Base-by-base conservation (phyloP, 2,113 vertebrate genomes). In the Eudyptes chrysolophus region DNA sequence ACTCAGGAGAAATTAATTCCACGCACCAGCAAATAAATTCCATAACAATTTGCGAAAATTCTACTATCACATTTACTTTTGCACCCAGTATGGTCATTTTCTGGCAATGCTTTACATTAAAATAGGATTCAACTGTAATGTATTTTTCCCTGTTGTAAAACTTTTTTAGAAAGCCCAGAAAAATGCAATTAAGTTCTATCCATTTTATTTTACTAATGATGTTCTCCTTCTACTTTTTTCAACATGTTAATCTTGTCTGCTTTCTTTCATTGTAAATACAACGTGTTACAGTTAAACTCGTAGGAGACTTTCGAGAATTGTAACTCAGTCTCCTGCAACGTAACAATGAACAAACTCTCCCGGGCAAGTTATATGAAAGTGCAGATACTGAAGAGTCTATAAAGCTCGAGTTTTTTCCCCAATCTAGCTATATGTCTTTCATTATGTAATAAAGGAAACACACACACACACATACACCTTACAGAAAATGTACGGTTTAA, bases 311-410 rank as follows among this genome's bases (percentile, higher is more conserved):
- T 30, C 16, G 11, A 93, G 66, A 70, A 49, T 80, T 75, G 65
- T 77, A 96, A 94, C 74, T 92, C 49, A 54, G 49, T 34, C 52
- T 57, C 94, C 54, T 92, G 52, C 74, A 96, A 64, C 2, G 9
- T 25, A 96, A 96, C 58, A 92, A 93, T 15, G 71, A 84, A 66
- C 61, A 95, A 96, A 94, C 69, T 81, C 80, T 93, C 21, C 66
- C 71, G 84, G 84, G 16, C 66, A 94, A 98, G 95, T 91, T 71
- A 79, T 22, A 79, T 20, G 82, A 75, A 87, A 68, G 92, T 70
- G 84, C 51, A 61, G 72, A 81, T 49, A 46, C 42, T 15, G 65
- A 89, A 87, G 80, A 80, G 92, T 61, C 71, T 58, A 60, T 54
- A 92, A 94, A 92, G 60, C 77, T 79, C 8, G 2, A 88, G 24